Percentiles rank a stretch among this genome's conserved stretches.
phyloP scores from a whole-genome alignment of 2,797 vertebrate genomes.

The Loris lydekkerianus region DNA sequence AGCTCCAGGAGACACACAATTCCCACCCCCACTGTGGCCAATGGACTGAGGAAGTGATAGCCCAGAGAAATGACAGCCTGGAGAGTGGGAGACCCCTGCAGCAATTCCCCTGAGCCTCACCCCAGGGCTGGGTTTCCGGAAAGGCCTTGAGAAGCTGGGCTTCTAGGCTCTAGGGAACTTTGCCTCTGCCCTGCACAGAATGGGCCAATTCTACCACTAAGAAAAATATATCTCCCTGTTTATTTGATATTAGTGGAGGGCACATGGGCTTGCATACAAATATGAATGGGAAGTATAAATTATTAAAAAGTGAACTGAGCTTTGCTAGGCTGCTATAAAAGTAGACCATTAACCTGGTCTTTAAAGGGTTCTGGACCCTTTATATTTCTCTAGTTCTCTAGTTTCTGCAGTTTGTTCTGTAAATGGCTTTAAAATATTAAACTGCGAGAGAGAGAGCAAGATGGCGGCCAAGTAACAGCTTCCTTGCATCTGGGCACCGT shows the following conservation, averaged over 20 bases:
- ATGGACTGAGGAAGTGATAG: not conserved
- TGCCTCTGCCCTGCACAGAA: not conserved
- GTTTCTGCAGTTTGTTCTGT: not conserved
- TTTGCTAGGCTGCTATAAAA: not conserved
- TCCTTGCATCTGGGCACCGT: too few species aligned
- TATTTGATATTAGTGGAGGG: not conserved
- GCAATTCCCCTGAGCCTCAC: not conserved
- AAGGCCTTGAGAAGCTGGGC: not conserved
- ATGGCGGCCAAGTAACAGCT: too few species aligned
- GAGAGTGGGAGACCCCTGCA: not conserved
- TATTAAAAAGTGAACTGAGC: not conserved
- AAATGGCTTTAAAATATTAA: constrained; percentile 22
- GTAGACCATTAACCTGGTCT: not conserved
- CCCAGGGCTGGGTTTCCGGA: not conserved
- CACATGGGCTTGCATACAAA: not conserved
- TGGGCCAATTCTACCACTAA: not conserved
- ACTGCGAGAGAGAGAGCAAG: not conserved
- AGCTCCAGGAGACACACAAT: not conserved
- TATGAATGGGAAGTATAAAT: not conserved
- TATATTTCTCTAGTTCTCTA: not conserved
- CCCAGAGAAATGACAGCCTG: not conserved
- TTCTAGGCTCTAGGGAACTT: not conserved
- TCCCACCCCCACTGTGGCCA: too few species aligned
- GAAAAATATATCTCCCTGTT: not conserved
- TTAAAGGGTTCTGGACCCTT: not conserved